Conservation (phyloP, 2,797 vertebrate genomes). For the Cynopterus sphinx region DNA sequence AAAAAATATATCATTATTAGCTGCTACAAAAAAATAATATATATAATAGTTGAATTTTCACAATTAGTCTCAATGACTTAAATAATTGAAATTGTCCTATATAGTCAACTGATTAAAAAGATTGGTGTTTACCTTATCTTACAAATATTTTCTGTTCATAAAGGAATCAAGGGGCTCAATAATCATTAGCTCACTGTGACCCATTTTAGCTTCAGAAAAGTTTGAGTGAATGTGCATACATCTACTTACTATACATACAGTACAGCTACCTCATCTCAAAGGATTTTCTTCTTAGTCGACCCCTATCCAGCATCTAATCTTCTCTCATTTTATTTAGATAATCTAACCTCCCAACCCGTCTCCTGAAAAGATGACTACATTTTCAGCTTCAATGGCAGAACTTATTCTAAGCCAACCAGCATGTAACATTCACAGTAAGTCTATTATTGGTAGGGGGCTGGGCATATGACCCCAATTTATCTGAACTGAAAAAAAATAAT, state of each 20-base stretch:
- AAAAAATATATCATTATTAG: conserved; percentile 75
- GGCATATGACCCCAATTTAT: not conserved
- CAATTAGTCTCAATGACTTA: conserved; percentile 6
- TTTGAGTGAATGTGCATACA: not conserved
- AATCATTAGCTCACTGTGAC: not conserved
- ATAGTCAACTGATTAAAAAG: not conserved
- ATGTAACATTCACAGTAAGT: not conserved
- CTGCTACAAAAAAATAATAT: conserved; percentile 75
- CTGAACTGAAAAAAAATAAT: not conserved
- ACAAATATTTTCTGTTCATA: not conserved
- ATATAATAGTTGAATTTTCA: conserved; percentile 64
- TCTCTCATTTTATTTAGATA: conserved; percentile 49
- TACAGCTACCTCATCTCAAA: not conserved
- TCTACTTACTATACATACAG: not conserved
- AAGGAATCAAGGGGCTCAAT: not conserved
- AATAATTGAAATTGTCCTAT: not conserved
- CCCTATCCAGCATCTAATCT: not conserved
- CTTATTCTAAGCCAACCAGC: not conserved
- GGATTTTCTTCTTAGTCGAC: not conserved
- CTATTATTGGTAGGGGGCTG: not conserved
- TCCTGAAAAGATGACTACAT: not conserved
- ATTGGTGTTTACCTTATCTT: conserved; percentile 5
- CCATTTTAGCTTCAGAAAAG: not conserved
- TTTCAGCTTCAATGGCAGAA: not conserved
- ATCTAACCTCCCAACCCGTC: not conserved